Conservation (phyloP, 2,113 vertebrate species). For the Platycercus adscitus region DNA sequence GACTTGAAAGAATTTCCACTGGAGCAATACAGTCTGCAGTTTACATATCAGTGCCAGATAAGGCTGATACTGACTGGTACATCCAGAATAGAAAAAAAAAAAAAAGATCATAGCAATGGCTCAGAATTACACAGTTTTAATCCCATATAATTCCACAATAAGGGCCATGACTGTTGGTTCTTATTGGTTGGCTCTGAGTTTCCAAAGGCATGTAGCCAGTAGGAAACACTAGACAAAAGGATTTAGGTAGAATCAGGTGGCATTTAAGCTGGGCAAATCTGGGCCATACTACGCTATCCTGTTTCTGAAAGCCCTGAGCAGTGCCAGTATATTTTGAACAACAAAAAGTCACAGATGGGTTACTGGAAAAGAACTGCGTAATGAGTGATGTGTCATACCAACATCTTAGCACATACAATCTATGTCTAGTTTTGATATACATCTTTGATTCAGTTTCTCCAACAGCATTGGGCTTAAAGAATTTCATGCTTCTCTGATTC, state of each 20-base stretch:
- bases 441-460: background rate
- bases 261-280: background rate
- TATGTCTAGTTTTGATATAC: background rate
- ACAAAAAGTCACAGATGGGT: background rate
- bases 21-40: background rate
- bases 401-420: accelerated
- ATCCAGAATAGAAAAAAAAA: background rate
- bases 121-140: slow-evolving; percentile 38
- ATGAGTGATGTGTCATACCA: background rate
- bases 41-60: background rate
- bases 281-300: background rate
- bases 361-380: background rate
- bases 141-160: slow-evolving; percentile 36
- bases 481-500: background rate
- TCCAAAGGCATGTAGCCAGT: slow-evolving; percentile 15
- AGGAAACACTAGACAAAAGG: slow-evolving; percentile 49
- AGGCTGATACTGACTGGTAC: background rate
- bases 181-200: slow-evolving; percentile 7
- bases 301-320: background rate
- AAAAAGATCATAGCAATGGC: background rate
- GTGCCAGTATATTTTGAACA: background rate
- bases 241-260: slow-evolving; percentile 39
- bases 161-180: background rate
- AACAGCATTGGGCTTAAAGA: background rate
- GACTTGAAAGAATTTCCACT: background rate